Evolutionary conservation across 2,888 invertebrate genomes (phyloP).

Genomic region (Torymus tubicola): DNA sequence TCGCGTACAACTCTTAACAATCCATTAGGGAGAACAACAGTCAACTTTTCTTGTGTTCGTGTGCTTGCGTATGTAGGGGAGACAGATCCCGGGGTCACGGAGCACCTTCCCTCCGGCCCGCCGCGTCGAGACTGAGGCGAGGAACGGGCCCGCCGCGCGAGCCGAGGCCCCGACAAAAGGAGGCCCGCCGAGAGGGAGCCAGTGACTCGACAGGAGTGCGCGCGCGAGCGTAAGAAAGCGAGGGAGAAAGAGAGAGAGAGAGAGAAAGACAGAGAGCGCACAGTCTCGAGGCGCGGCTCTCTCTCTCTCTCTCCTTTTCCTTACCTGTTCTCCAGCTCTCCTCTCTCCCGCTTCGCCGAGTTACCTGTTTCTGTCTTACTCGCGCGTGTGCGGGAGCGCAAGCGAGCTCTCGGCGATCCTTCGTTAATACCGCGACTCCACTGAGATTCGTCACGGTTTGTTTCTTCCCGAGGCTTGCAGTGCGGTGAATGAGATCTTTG

Average conservation of each 20-base stretch:
- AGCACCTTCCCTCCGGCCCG: slow-evolving; percentile 75
- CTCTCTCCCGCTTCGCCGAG: background rate
- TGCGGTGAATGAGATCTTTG: too few relatives aligned
- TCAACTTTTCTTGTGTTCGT: background rate
- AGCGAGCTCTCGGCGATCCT: background rate
- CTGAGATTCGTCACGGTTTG: background rate
- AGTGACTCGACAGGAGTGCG: background rate
- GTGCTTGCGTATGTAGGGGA: too few relatives aligned
- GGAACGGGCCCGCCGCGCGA: slow-evolving; percentile 53
- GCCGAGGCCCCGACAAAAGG: slow-evolving; percentile 49
- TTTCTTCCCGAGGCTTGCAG: too few relatives aligned
- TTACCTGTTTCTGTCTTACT: background rate
- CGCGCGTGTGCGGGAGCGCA: background rate
- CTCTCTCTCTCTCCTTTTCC: slow-evolving; percentile 19
- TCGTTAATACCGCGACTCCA: slow-evolving; percentile 11
- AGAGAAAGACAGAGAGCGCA: slow-evolving; percentile 53
- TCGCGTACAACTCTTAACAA: too few relatives aligned
- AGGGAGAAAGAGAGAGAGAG: slow-evolving; percentile 53
- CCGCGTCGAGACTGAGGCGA: slow-evolving; percentile 72
- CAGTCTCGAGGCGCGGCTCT: slow-evolving; percentile 4
- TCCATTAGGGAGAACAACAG: slow-evolving; percentile 3
- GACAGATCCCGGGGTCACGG: slow-evolving; percentile 70
- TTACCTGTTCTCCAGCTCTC: background rate
- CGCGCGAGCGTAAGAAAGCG: slow-evolving; percentile 37
- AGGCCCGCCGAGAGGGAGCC: slow-evolving; percentile 33